These are phyloP conservation scores for Sceliomorpha sp. DNA, from an alignment of 2,888 invertebrate genomes.

Conservation along the genomic window DNA sequence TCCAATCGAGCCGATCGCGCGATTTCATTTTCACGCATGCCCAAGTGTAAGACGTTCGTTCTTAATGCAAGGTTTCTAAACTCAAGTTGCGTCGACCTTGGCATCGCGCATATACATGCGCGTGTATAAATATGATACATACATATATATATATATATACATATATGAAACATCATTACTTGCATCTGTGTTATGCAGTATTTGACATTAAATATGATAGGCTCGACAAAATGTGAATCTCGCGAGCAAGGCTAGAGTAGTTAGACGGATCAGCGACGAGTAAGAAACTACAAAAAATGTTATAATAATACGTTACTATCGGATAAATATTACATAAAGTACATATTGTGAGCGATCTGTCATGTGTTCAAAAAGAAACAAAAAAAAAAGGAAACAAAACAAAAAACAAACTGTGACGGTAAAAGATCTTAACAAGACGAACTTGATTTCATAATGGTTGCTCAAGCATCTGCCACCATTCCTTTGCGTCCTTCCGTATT, in stretches of 20 bases:
- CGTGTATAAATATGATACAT: too few species aligned
- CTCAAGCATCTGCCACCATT: conserved; percentile 79
- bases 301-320: conserved; percentile 68
- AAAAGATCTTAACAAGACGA: conserved; percentile 59
- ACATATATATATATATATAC: conserved; percentile 58
- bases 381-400: conserved; percentile 56
- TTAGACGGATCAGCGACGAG: conserved; percentile 66
- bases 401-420: conserved; percentile 61
- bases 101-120: too few species aligned
- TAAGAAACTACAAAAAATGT: conserved; percentile 54
- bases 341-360: conserved; percentile 73
- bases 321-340: conserved; percentile 70
- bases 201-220: conserved; percentile 69
- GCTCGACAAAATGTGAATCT: conserved; percentile 75
- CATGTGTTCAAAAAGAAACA: conserved; percentile 75
- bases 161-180: conserved; percentile 55
- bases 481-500: conserved; percentile 59
- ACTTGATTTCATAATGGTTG: conserved; percentile 75
- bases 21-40: too few species aligned
- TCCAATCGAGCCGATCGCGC: too few species aligned
- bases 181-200: conserved; percentile 67
- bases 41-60: too few species aligned
- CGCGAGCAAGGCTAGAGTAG: conserved; percentile 79
- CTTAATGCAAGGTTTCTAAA: too few species aligned
- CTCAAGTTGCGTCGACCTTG: too few species aligned